These are phyloP conservation scores for Tapera naevia DNA, from an alignment of 2,797 vertebrate genomes.

Conservation along the genomic window DNA sequence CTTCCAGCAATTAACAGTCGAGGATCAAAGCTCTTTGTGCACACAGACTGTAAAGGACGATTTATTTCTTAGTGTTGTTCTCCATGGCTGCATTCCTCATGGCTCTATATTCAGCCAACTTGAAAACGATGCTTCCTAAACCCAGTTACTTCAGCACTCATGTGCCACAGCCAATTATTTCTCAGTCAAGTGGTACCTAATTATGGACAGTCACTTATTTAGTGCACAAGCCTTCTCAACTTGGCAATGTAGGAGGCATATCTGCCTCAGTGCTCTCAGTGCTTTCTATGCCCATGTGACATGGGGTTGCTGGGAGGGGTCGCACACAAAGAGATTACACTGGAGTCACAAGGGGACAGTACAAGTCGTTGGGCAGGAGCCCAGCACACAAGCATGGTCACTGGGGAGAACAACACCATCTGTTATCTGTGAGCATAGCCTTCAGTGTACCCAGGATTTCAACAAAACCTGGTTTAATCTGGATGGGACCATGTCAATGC, in stretches of 20 bases:
- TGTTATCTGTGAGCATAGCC: fast-evolving
- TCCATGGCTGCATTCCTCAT: background rate
- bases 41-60: background rate
- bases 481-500: background rate
- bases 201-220: background rate
- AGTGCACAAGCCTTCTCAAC: background rate
- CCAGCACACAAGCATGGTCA: background rate
- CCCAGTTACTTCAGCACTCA: background rate
- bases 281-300: background rate
- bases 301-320: background rate
- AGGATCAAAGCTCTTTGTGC: background rate
- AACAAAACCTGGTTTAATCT: background rate
- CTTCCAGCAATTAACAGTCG: background rate
- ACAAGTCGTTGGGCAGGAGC: background rate
- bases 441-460: background rate
- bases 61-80: background rate
- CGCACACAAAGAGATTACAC: background rate
- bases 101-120: background rate
- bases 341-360: background rate
- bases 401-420: background rate
- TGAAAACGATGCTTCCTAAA: constrained; percentile 16
- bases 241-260: background rate
- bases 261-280: background rate
- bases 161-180: background rate
- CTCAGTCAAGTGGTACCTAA: background rate